Evolutionary conservation across 2,113 vertebrate genomes (phyloP).

Genomic region (Amblyopsis rosae): DNA sequence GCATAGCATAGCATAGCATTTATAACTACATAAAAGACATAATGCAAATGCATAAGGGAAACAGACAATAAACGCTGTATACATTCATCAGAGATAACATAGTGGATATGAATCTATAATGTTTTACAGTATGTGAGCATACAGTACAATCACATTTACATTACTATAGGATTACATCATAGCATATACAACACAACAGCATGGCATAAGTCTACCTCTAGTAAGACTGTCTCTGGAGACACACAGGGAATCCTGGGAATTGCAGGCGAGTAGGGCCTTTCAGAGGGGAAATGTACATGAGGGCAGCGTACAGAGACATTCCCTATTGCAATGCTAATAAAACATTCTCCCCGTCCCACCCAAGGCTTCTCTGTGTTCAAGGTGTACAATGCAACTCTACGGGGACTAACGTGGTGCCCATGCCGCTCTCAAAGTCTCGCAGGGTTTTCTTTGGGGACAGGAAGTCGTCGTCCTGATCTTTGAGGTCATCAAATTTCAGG

Average conservation of each 20-base stretch:
- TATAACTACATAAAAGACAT: neutral
- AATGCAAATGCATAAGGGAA: neutral
- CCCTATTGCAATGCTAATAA: neutral
- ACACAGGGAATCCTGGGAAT: conserved; percentile 88
- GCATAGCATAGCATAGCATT: neutral
- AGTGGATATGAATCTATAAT: no score
- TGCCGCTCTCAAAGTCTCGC: conserved; percentile 77
- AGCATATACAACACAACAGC: neutral
- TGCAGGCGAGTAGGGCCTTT: conserved; percentile 88
- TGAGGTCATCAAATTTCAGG: conserved; percentile 80
- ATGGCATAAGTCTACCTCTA: conserved; percentile 77
- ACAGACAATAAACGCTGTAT: neutral
- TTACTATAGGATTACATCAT: neutral
- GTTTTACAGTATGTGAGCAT: no score
- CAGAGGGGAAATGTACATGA: conserved; percentile 19
- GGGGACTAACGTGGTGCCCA: conserved; percentile 77
- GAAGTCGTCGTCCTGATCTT: conserved; percentile 83
- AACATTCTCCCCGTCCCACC: neutral
- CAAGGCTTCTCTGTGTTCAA: neutral
- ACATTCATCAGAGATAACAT: neutral
- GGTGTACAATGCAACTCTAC: neutral
- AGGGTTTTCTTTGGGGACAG: conserved; percentile 79
- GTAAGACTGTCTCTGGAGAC: conserved; percentile 88
- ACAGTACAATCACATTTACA: no score
- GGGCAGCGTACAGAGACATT: neutral